Evolutionary conservation across 2,888 invertebrate genomes (phyloP), one percentile per base, ranked within the genome.

Genomic region (Drosophila fulvimacula): DNA sequence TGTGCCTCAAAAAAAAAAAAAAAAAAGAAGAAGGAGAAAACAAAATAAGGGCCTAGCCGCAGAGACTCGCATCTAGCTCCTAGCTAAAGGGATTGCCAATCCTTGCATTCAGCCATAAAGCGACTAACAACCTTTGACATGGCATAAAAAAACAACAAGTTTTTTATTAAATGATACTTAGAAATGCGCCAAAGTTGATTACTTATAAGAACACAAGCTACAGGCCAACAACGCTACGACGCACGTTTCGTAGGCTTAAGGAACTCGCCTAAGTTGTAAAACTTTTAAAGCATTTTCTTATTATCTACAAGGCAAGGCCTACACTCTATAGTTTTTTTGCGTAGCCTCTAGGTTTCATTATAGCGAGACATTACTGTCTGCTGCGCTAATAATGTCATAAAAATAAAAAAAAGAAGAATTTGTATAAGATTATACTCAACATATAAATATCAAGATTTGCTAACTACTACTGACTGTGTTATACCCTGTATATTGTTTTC

Each of bases 61-160:
- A 34, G 32, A 69, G 61, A 34, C 55, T 48, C 17, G 24, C 46
- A 36, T 11, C 46, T 36, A 62, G 66, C 76, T 63, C 39, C 49
- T 34, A 56, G 61, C 46, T 10, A 13, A 71, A 24, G 36, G 46
- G 13, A 27, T 55, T 55, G 55, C 55, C 59, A 49, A 60, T 56
- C 53, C 57, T 46, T 46, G 34, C 44, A 27, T 32, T 27, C 55
- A 11, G 36, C 34, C 41, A 70, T 66, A 44, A 66, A 59, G 7
- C 48, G 58, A 48, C 17, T 58, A 46, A 32, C 56, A 48, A 62
- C 56, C 76, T 71, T 62, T 76, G 72, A 53, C 76, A 71, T 44
- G 48, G 46, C 55, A 69, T 59, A 44, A 62, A 59, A 72, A 41
- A 32, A 67, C 53, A 55, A 59, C 36, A 66, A 55, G 42, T 46